These are phyloP conservation scores for Peromyscus eremicus DNA, from an alignment of 2,797 vertebrate species.

Conservation along the genomic window DNA sequence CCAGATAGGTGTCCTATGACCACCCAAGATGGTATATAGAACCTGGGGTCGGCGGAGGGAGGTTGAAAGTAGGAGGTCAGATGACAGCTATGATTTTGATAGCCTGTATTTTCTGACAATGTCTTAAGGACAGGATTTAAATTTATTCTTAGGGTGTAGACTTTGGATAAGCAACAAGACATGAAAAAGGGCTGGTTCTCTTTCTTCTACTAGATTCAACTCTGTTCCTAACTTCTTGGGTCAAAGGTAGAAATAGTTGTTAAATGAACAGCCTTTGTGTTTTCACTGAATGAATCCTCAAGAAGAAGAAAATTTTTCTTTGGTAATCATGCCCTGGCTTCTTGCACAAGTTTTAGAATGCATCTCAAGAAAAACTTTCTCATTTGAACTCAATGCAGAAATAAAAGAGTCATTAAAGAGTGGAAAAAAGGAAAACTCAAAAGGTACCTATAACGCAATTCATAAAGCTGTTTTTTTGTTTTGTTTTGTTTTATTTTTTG, in stretches of 20 bases:
- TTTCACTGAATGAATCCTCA: slow-evolving; percentile 5
- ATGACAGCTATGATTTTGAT: slow-evolving; percentile 96
- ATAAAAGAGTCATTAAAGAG: not conserved
- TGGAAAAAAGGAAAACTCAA: not conserved
- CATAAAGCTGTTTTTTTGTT: not conserved
- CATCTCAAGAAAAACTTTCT: slow-evolving; percentile 15
- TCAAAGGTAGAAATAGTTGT: not conserved
- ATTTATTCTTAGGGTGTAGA: slow-evolving; percentile 96
- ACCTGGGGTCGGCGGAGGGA: slow-evolving; percentile 69
- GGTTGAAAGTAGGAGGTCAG: slow-evolving; percentile 83
- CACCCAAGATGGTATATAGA: slow-evolving; percentile 92
- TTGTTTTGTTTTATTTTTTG: too few species aligned
- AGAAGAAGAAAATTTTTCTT: not conserved
- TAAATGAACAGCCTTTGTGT: slow-evolving; percentile 29
- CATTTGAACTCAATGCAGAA: slow-evolving; percentile 33
- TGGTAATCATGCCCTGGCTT: not conserved
- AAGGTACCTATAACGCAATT: not conserved
- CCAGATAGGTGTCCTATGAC: slow-evolving; percentile 90
- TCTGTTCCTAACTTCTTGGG: slow-evolving; percentile 22
- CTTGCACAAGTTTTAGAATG: slow-evolving; percentile 36
- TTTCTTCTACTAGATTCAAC: slow-evolving; percentile 1
- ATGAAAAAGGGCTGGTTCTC: slow-evolving; percentile 65
- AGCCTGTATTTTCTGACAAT: slow-evolving; percentile 94
- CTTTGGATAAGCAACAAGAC: slow-evolving; percentile 94
- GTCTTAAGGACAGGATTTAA: slow-evolving; percentile 92